phyloP scores from a whole-genome alignment of 2,797 vertebrate genomes.

The Xiphorhynchus erythropygius region DNA sequence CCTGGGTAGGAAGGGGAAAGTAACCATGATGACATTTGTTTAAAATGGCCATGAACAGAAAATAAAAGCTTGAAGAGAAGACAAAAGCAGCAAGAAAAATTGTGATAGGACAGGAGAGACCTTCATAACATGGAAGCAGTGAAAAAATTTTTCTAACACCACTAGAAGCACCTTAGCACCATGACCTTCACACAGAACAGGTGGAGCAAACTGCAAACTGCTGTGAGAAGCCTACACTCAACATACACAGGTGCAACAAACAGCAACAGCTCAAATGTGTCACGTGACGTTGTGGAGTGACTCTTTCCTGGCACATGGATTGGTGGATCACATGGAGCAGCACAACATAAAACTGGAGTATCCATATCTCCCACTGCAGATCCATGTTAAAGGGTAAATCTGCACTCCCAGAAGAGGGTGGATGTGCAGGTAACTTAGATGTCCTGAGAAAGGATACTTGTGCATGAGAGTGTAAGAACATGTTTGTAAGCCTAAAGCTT shows the following conservation, averaged over 20 bases:
- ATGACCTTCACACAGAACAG: fast-evolving
- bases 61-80: neutral
- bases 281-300: neutral
- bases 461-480: neutral
- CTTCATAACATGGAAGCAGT: neutral
- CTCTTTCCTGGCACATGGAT: fast-evolving
- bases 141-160: neutral
- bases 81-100: neutral
- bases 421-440: neutral
- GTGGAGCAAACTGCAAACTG: neutral
- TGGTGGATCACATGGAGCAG: neutral
- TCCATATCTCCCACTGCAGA: neutral
- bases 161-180: neutral
- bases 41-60: neutral
- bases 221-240: neutral
- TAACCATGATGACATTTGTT: neutral
- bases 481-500: fast-evolving
- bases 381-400: neutral
- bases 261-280: fast-evolving
- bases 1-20: neutral
- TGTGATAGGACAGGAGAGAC: neutral
- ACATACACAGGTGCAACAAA: fast-evolving
- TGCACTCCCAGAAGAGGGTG: neutral
- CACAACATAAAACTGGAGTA: neutral
- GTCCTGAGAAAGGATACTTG: neutral